A percentile compares a stretch with the other conserved stretches of the same genome.
Conservation (phyloP, 2,113 vertebrate species). For the Embiotoca jacksoni region DNA sequence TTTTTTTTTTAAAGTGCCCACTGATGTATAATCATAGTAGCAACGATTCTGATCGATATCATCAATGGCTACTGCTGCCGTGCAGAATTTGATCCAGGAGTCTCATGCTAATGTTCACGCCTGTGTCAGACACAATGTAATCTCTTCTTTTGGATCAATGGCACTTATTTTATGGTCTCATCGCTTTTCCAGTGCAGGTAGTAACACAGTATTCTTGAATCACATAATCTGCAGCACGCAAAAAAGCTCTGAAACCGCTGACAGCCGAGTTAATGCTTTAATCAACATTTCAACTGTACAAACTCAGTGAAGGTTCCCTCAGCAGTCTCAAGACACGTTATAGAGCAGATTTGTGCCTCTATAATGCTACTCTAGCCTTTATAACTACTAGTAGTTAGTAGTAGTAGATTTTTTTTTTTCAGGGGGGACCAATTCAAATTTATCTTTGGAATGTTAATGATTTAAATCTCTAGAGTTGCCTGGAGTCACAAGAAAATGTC, state of each 20-base stretch:
- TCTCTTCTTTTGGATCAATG: constrained; percentile 80
- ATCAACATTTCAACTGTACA: constrained; percentile 26
- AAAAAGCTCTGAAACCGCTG: constrained; percentile 28
- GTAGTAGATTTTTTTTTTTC: constrained; percentile 7
- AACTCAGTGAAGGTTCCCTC: constrained; percentile 10
- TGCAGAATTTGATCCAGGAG: constrained; percentile 81
- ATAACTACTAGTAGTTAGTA: background rate
- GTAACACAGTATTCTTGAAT: constrained; percentile 50
- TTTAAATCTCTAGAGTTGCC: constrained; percentile 60
- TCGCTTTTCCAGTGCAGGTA: constrained; percentile 43
- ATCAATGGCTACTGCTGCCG: constrained; percentile 76
- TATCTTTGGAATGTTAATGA: constrained; percentile 42
- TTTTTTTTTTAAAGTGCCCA: constrained; percentile 50
- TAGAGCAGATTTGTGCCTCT: background rate
- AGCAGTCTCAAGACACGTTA: background rate
- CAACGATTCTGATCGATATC: constrained; percentile 79
- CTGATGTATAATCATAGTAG: constrained; percentile 56
- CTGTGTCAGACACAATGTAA: constrained; percentile 79
- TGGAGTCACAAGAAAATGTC: constrained; percentile 55
- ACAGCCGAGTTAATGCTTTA: constrained; percentile 35
- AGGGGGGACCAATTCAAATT: constrained; percentile 28
- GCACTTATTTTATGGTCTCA: constrained; percentile 59
- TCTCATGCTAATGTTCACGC: constrained; percentile 75
- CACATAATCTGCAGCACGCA: constrained; percentile 19
- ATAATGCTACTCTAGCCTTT: background rate